Percentiles rank a stretch among this genome's conserved stretches.
These are phyloP conservation scores for Propithecus coquereli DNA, from an alignment of 2,113 vertebrate genomes.

Conservation along the genomic window DNA sequence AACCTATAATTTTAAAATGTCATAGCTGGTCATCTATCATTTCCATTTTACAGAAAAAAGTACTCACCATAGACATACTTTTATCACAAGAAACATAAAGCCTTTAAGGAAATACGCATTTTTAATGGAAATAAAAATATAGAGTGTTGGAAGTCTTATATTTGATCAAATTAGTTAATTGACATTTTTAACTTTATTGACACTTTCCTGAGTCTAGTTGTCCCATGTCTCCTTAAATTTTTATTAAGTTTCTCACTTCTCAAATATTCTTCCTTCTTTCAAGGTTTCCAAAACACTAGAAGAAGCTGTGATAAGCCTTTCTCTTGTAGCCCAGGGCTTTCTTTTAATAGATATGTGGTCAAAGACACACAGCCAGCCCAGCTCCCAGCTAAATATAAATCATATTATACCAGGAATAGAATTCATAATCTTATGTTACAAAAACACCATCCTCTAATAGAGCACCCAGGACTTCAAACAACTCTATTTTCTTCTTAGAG, in stretches of 20 bases:
- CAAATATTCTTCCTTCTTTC: constrained; percentile 43
- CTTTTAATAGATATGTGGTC: constrained; percentile 64
- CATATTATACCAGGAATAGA: constrained; percentile 52
- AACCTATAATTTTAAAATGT: constrained; percentile 43
- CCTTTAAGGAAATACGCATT: neutral
- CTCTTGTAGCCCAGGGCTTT: constrained; percentile 1
- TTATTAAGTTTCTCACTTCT: constrained; percentile 38
- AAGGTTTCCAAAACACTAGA: constrained; percentile 34
- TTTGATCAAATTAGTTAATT: neutral
- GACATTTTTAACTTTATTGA: neutral
- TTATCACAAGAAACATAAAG: neutral
- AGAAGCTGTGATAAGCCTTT: constrained; percentile 43
- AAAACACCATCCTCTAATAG: constrained; percentile 45
- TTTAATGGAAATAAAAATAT: neutral
- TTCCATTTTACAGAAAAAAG: constrained; percentile 33
- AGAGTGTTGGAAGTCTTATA: neutral
- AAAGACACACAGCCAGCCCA: constrained; percentile 45
- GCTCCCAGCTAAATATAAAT: constrained; percentile 64
- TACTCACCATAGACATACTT: neutral
- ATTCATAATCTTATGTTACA: constrained; percentile 61
- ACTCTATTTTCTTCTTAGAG: constrained; percentile 49
- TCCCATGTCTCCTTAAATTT: constrained; percentile 18
- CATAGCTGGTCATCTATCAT: constrained; percentile 20
- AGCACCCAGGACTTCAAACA: constrained; percentile 29
- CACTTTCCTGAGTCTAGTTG: neutral